Evolutionary conservation across 2,888 invertebrate genomes (phyloP), one percentile per base, ranked within the genome.

Genomic region (Osedax fenrisi): DNA sequence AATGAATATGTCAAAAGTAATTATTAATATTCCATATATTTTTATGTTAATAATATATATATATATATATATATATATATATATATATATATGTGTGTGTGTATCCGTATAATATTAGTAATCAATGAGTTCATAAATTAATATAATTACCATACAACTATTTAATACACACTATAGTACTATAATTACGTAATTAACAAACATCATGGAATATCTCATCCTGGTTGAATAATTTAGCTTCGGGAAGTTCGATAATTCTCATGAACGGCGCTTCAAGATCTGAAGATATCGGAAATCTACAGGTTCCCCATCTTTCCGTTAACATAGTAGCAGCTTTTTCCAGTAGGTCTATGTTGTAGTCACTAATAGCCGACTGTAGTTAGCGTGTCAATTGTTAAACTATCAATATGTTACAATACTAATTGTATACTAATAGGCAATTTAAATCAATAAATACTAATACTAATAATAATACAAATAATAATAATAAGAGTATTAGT

Each of bases 241-340:
- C 61, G 0, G 81, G 81, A 17, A 81, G 26, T 26, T 76, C 75
- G 3, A 81, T 74, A 17, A 79, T 41, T 64, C 78, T 77, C 77
- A 81, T 77, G 72, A 73, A 78, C 0, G 81, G 81, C 1, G 80
- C 77, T 69, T 78, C 78, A 80, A 81, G 78, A n/a, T 76, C 73
- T 10, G 73, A 23, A 5, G 80, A 80, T 17, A 81, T 78, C 17
- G 74, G 74, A 25, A 80, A 76, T 17, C 24, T 68, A 3, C 73
- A 27, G 3, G 80, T 77, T 0, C 77, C 75, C 77, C 79, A 79
- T 64, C 73, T 75, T 27, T 77, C 75, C 0, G 72, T 68, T 56
- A 81, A 73, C 3, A 78, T 70, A 1, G 77, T 74, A 2, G 77
- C 76, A 3, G 78, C 80, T 23, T 78, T 27, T 2, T 77, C 75